Evolutionary conservation across 2,113 vertebrate species (phyloP).

Genomic region (Amphiprion ocellaris): DNA sequence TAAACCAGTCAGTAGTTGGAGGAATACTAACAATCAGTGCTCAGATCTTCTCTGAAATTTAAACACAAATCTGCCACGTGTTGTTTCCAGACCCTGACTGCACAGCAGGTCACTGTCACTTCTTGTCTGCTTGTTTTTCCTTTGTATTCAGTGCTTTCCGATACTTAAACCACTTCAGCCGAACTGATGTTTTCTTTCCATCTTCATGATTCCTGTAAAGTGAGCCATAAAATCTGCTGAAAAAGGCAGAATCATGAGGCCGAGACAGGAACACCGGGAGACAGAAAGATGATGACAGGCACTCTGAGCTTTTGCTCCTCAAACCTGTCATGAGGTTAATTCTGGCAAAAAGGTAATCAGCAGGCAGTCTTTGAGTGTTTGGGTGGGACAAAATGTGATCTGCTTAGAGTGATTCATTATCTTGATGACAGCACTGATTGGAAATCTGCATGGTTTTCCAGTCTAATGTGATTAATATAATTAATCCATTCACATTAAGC

Average conservation of each 20-base stretch:
- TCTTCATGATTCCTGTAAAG: neutral
- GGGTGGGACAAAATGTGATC: neutral
- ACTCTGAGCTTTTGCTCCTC: neutral
- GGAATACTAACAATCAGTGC: neutral
- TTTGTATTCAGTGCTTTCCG: no score
- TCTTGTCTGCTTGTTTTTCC: no score
- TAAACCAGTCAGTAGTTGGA: neutral
- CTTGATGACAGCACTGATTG: neutral
- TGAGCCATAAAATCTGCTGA: neutral
- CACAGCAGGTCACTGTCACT: no score
- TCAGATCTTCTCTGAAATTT: neutral
- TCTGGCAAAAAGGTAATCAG: constrained; percentile 1
- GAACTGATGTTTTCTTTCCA: no score
- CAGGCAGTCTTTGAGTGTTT: constrained; percentile 6
- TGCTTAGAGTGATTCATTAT: neutral
- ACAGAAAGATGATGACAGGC: neutral
- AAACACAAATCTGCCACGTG: neutral
- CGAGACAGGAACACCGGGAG: neutral
- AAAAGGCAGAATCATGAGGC: neutral
- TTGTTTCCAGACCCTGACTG: neutral
- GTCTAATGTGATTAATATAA: neutral
- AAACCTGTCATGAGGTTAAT: neutral
- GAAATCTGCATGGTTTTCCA: neutral
- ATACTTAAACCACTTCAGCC: no score
- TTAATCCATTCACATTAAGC: neutral